Conservation (phyloP, 2,113 vertebrate genomes). For the Daphoenositta chrysoptera region DNA sequence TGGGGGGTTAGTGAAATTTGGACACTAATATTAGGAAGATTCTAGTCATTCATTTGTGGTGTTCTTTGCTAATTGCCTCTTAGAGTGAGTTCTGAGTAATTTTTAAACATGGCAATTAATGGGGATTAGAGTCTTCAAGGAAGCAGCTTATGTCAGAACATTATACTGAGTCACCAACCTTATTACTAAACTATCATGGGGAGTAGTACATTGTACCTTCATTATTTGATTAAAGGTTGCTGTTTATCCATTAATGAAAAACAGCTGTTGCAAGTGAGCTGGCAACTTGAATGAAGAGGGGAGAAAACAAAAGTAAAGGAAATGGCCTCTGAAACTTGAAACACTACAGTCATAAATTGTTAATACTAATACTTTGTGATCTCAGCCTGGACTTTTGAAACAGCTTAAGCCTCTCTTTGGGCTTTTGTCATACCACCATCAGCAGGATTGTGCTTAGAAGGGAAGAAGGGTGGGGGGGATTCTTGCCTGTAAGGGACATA, state of each 20-base stretch:
- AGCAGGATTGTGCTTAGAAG: neutral
- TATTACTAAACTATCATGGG: neutral
- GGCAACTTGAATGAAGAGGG: neutral
- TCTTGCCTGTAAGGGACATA: neutral
- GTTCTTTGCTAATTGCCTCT: neutral
- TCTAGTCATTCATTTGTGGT: neutral
- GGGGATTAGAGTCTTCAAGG: neutral
- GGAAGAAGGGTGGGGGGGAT: neutral
- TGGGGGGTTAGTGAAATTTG: neutral
- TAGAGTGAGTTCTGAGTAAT: neutral
- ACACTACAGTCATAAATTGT: neutral
- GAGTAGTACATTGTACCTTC: neutral
- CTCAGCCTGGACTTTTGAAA: neutral
- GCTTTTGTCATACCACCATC: neutral
- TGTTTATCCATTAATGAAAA: neutral
- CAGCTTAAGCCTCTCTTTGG: neutral
- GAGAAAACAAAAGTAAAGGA: neutral
- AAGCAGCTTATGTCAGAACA: neutral
- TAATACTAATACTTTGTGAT: neutral
- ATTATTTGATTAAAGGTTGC: neutral
- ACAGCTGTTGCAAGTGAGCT: neutral
- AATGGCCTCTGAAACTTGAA: neutral
- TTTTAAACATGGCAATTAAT: neutral
- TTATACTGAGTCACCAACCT: neutral
- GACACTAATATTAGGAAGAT: neutral